Percentiles rank a stretch among this genome's conserved stretches.
phyloP scores from a whole-genome alignment of 2,797 vertebrate species.

The Gymnothorax reevesii region DNA sequence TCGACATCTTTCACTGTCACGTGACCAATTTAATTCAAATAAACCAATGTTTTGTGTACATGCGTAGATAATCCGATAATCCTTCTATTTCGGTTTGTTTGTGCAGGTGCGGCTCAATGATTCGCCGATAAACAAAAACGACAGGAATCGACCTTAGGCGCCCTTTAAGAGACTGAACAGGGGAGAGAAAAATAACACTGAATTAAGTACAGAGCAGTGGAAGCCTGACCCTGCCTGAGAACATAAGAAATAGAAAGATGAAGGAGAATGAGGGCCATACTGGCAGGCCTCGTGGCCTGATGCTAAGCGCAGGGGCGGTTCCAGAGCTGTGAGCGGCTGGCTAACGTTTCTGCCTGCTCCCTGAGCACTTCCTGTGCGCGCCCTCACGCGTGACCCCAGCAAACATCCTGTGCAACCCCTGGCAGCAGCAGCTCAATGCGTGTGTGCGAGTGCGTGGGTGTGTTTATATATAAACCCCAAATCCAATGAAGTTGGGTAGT shows the following conservation, averaged over 20 bases:
- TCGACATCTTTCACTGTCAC: too few relatives aligned
- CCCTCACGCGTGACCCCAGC: background rate
- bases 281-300: background rate
- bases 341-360: background rate
- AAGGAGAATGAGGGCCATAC: background rate
- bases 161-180: background rate
- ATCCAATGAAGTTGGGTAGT: too few relatives aligned
- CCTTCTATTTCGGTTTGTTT: too few relatives aligned
- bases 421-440: background rate
- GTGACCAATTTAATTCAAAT: too few relatives aligned
- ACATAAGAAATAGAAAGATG: too few relatives aligned
- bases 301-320: background rate
- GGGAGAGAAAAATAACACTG: background rate
- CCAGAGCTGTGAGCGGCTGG: constrained; percentile 6
- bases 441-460: background rate
- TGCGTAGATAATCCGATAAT: too few relatives aligned
- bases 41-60: too few relatives aligned
- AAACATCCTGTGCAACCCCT: constrained; percentile 15
- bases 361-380: background rate
- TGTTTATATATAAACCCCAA: too few relatives aligned
- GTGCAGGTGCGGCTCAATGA: too few relatives aligned
- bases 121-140: too few relatives aligned
- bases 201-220: background rate
- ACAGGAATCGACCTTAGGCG: too few relatives aligned
- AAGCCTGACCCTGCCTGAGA: background rate